phyloP scores from a whole-genome alignment of 2,113 vertebrate species.

The Siphamia tubifer region DNA sequence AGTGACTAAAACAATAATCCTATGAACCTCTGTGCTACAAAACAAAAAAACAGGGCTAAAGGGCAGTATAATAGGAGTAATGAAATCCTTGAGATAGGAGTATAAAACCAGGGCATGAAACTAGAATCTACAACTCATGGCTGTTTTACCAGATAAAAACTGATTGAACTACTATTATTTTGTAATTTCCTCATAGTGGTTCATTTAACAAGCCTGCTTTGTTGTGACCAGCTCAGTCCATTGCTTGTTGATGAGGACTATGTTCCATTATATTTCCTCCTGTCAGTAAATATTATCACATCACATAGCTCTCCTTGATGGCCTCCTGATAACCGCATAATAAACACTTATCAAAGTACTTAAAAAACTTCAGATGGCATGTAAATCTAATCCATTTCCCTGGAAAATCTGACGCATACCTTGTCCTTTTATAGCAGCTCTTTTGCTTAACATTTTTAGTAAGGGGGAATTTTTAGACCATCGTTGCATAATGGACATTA shows the following conservation, averaged over 20 bases:
- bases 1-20: too few species aligned
- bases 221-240: not conserved
- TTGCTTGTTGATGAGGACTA: not conserved
- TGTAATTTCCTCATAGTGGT: not conserved
- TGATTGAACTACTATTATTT: too few species aligned
- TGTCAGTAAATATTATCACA: conserved; percentile 27
- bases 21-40: too few species aligned
- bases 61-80: too few species aligned
- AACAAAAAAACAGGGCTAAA: not conserved
- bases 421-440: conserved; percentile 68
- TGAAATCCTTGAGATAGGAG: too few species aligned
- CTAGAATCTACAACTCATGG: too few species aligned
- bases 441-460: conserved; percentile 34
- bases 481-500: conserved; percentile 51
- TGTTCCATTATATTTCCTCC: conserved; percentile 6
- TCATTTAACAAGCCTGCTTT: not conserved
- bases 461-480: conserved; percentile 26
- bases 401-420: conserved; percentile 48
- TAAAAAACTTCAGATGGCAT: conserved; percentile 33
- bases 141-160: too few species aligned
- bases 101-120: too few species aligned
- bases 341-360: conserved; percentile 44
- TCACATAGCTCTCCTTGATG: conserved; percentile 17
- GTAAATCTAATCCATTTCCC: conserved; percentile 15
- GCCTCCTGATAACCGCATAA: conserved; percentile 1